Base-by-base conservation (phyloP, 2,113 vertebrate genomes). In the Diadophis punctatus region DNA sequence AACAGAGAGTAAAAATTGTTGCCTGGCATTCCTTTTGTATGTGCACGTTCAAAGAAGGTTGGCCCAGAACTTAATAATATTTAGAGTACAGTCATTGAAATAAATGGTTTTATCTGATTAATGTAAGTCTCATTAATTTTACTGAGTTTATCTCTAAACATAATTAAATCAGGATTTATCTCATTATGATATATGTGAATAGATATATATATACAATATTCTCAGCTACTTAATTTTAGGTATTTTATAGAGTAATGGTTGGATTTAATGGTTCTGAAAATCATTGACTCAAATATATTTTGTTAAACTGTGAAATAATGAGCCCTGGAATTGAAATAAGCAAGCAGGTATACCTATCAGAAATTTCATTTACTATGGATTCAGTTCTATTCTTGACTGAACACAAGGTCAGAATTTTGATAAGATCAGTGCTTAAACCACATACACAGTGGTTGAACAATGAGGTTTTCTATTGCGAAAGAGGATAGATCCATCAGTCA, bases 301-400 rank as follows among this genome's bases (percentile, higher is more conserved):
- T 23, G 43, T 30, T 84, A 11, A 48, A 22, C 51, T 88, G 9
- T 53, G 49, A 88, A 80, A 84, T 68, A 84, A 89, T 56, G 52
- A 80, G 12, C n/a, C 39, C 52, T 55, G 30, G 39, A 89, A 56
- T n/a, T 80, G 51, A 80, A 56, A 48, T 56, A 89, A 89, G 49
- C 8, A 52, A 68, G 86, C 30, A 51, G 23, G 46, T 39, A 91
- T 51, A 27, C 34, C 68, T 56, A 53, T 53, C 87, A 85, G 18
- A 58, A 12, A 27, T 92, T 92, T 92, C 68, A 89, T 92, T 68
- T 48, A 74, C 58, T 88, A 51, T 87, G 55, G 55, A 34, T 91
- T 87, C 55, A 92, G n/a, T 52, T 63, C 56, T 91, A 87, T 68
- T 92, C 86, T 53, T 88, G 56, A 92, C 58, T 88, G 86, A 88